Evolutionary conservation across 2,888 invertebrate genomes (phyloP), one percentile per base, ranked within the genome.

Genomic region (Deilephila porcellus): DNA sequence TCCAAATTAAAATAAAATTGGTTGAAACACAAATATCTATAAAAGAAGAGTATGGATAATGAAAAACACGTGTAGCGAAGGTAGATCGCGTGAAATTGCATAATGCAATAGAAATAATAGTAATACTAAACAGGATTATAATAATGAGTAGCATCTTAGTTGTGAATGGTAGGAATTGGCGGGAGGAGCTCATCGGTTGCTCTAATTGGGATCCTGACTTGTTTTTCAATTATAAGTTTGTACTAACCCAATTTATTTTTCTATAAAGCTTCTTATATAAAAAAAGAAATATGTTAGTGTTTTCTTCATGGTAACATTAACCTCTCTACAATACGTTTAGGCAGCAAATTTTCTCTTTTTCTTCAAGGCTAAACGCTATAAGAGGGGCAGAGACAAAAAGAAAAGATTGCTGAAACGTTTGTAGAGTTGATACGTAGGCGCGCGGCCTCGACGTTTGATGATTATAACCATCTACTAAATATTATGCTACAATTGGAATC

Each of bases 401-500:
- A n/a, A n/a, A 56, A 56, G 5, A 56, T n/a, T 56, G 11, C 45
- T 45, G 14, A 45, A 45, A 45, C 14, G 45, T 45, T 14, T 14
- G 45, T 45, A 45, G 56, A 56, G 56, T 56, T 1, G 25, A 25
- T 25, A n/a, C 17, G 25, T 52, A 3, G 37, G 67, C 67, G 17
- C 52, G 67, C 52, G 52, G 73, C 53, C 64, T 56, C n/a, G n/a
- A 56, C 1, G 6, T 37, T 32, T 37, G 17, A 64, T 20, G n/a
- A 60, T 60, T 71, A 37, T 64, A 72, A 74, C 63, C 63, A 73
- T 74, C 73, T 52, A 64, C 73, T 73, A 77, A 71, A 64, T 53
- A 72, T 70, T 76, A 74, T 70, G 71, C 32, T 73, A 75, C 72
- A 74, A 74, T 75, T 75, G 75, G 77, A 80, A 78, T 78, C 71